A percentile compares a stretch with the other conserved stretches of the same genome.
Conservation (phyloP, 2,797 vertebrate species). For the Balearica regulorum region DNA sequence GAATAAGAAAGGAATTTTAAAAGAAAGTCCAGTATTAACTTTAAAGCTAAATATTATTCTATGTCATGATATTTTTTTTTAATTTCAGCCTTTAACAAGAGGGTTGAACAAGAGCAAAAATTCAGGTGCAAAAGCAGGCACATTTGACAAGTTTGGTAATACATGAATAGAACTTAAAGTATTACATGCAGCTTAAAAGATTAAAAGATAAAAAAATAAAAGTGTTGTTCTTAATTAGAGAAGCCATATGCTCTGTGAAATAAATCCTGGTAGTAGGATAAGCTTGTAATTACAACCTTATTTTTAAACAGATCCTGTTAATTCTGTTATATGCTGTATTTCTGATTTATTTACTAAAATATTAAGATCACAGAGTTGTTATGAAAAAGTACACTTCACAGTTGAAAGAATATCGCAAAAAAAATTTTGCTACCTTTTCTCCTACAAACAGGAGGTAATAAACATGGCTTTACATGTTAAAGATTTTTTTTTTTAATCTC, state of each 20-base stretch:
- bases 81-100: background rate
- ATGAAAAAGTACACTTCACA: background rate
- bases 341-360: conserved; percentile 1
- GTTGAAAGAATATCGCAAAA: background rate
- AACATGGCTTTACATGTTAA: background rate
- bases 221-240: conserved; percentile 19
- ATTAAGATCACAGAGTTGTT: background rate
- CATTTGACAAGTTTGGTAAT: conserved; percentile 1
- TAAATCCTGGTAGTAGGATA: background rate
- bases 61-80: too few relatives aligned
- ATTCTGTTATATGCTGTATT: background rate
- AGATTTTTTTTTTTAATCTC: background rate
- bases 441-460: background rate
- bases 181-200: conserved; percentile 37
- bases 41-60: background rate
- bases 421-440: background rate
- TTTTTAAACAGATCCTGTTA: conserved; percentile 4
- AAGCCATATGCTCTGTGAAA: conserved; percentile 9
- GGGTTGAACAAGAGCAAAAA: background rate
- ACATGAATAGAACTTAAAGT: conserved; percentile 7
- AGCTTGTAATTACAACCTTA: background rate
- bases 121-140: background rate
- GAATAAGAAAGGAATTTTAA: background rate
- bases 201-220: conserved; percentile 18
- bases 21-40: background rate